These are phyloP conservation scores for Otolemur crassicaudatus DNA, from an alignment of 2,797 vertebrate genomes.

Conservation along the genomic window DNA sequence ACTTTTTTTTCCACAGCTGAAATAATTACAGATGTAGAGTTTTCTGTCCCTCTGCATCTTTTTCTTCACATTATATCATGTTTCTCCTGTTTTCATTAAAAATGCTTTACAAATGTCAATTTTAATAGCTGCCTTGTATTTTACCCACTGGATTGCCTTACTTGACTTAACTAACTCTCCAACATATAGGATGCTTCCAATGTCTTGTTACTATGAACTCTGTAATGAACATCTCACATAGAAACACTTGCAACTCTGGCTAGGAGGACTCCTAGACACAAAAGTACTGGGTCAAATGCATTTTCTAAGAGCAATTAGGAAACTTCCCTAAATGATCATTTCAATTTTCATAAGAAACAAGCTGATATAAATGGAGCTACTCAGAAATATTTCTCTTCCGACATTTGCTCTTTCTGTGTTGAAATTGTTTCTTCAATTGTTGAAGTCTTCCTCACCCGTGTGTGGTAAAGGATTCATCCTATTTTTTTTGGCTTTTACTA, in stretches of 20 bases:
- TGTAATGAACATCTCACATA: accelerated
- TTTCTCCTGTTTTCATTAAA: neutral
- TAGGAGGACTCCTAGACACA: accelerated
- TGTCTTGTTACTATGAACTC: too few species aligned
- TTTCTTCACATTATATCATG: neutral
- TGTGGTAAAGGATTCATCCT: neutral
- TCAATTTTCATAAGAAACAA: neutral
- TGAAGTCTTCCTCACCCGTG: neutral
- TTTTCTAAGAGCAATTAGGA: neutral
- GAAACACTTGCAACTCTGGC: too few species aligned
- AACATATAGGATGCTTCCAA: accelerated
- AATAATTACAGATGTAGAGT: neutral
- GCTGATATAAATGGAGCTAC: neutral
- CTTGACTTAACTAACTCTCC: neutral
- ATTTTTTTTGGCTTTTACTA: neutral
- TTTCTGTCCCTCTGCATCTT: neutral
- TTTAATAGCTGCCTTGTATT: neutral
- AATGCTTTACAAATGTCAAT: neutral
- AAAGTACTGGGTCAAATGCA: neutral
- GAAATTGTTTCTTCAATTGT: neutral
- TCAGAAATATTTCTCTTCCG: neutral
- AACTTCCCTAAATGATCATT: neutral
- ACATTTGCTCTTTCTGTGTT: neutral
- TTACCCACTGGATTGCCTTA: neutral
- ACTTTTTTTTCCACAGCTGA: neutral